Conservation (phyloP, 2,113 vertebrate genomes). For the Callipepla californica region DNA sequence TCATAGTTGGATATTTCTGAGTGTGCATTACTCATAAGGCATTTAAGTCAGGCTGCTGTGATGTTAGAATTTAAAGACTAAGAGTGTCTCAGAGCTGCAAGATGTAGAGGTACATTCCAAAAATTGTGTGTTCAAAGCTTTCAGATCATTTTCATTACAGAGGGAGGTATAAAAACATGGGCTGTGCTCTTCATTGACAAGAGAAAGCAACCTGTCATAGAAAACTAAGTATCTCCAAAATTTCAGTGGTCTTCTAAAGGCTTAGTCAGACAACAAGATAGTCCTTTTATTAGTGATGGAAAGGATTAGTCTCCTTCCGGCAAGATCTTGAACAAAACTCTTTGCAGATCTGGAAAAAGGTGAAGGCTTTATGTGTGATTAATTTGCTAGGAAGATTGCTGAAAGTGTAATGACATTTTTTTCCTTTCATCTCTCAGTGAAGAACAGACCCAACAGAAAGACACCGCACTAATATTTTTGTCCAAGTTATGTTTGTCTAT, state of each 20-base stretch:
- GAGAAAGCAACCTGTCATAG: neutral
- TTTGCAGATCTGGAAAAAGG: slow-evolving; percentile 19
- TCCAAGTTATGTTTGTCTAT: neutral
- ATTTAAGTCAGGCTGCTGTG: neutral
- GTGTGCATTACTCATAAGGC: neutral
- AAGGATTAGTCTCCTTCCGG: neutral
- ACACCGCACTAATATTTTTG: slow-evolving; percentile 14
- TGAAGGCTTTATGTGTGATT: slow-evolving; percentile 34
- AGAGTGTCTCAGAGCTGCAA: neutral
- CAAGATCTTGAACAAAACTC: neutral
- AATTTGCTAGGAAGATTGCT: slow-evolving; percentile 61
- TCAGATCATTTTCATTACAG: neutral
- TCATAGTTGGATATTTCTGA: neutral
- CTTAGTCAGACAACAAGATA: neutral
- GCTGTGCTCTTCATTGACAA: neutral
- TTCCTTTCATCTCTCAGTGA: slow-evolving; percentile 43
- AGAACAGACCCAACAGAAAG: slow-evolving; percentile 22
- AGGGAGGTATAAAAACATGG: neutral
- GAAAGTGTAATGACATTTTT: neutral
- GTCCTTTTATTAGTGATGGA: neutral
- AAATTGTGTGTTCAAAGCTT: neutral
- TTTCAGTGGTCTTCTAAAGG: neutral
- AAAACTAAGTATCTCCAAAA: neutral
- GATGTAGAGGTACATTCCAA: neutral
- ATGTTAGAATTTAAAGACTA: neutral